Percentiles rank a stretch among this genome's conserved stretches.
These are phyloP conservation scores for Chelonia mydas DNA, from an alignment of 2,797 vertebrate genomes.

Conservation along the genomic window DNA sequence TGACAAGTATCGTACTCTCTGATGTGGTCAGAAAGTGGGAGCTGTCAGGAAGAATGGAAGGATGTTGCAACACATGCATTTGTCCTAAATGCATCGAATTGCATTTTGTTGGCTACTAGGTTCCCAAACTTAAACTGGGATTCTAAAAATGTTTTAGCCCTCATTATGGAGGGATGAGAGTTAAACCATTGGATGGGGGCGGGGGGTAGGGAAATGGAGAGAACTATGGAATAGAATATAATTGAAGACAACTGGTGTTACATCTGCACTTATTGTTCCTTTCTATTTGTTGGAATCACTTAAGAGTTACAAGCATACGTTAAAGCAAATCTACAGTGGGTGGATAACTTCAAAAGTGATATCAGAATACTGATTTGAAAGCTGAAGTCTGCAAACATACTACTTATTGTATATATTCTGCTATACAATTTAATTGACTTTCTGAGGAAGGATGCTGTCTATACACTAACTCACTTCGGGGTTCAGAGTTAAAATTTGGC, in stretches of 20 bases:
- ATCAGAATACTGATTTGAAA: too few relatives aligned
- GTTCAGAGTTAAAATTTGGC: neutral
- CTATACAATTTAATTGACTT: neutral
- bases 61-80: neutral
- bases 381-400: neutral
- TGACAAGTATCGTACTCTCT: accelerated
- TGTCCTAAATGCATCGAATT: neutral
- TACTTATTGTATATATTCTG: neutral
- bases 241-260: too few relatives aligned
- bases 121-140: neutral
- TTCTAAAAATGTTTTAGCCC: accelerated
- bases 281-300: too few relatives aligned
- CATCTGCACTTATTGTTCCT: too few relatives aligned
- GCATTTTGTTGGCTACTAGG: accelerated
- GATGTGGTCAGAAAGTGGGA: accelerated
- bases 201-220: neutral
- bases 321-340: too few relatives aligned
- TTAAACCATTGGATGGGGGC: neutral
- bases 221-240: neutral
- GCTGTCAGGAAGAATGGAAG: accelerated
- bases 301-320: too few relatives aligned
- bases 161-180: accelerated
- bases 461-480: neutral
- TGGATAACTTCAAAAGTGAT: too few relatives aligned
- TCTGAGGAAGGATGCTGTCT: neutral